These are phyloP conservation scores for Eretmochelys imbricata DNA, from an alignment of 2,113 vertebrate genomes.

Conservation along the genomic window DNA sequence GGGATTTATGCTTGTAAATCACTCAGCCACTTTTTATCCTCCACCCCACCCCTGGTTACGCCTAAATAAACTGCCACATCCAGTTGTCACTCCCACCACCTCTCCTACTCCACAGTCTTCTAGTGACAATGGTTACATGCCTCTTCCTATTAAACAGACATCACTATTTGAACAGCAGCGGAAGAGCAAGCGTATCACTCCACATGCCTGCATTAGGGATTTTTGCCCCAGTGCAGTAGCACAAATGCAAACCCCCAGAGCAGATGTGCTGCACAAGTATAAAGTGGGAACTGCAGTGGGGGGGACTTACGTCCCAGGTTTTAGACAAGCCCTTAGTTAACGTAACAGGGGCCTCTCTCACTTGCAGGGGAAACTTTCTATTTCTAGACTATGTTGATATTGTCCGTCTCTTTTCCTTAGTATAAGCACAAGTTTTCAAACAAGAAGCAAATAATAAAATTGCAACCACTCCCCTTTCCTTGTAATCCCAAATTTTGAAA, in stretches of 20 bases:
- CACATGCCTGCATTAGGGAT: neutral
- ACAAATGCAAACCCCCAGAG: neutral
- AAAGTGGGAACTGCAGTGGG: neutral
- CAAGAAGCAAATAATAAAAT: rapidly evolving
- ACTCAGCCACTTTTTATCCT: neutral
- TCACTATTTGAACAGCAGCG: neutral
- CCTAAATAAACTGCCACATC: neutral
- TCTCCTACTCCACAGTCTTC: neutral
- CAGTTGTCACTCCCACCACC: neutral
- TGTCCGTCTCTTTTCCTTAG: neutral
- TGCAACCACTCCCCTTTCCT: neutral
- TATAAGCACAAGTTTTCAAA: neutral
- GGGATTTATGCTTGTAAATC: neutral
- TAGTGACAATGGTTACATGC: neutral
- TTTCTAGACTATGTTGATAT: neutral
- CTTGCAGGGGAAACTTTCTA: neutral
- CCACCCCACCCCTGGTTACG: neutral
- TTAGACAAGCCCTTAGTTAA: neutral
- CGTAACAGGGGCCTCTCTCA: neutral
- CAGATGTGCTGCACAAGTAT: neutral
- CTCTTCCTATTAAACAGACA: neutral
- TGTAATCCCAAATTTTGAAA: neutral
- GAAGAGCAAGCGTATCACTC: neutral
- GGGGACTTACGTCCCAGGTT: neutral
- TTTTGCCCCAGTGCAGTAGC: neutral